A percentile compares a stretch with the other conserved stretches of the same genome.
phyloP scores from a whole-genome alignment of 2,888 invertebrate species.

The Pandemis cinnamomeana region DNA sequence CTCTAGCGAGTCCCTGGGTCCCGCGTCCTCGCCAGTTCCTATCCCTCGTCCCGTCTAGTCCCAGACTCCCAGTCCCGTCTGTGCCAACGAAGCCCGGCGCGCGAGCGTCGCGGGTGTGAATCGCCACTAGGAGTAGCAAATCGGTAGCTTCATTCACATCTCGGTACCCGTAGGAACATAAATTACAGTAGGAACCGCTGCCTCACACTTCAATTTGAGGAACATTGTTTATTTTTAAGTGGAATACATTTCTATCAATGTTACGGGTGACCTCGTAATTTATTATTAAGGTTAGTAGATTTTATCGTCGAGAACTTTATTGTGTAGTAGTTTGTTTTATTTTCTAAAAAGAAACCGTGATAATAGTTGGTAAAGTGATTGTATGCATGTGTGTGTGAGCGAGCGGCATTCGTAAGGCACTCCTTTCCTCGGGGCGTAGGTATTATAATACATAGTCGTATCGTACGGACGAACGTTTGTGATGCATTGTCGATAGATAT shows the following conservation, averaged over 20 bases:
- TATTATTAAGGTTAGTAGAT: slow-evolving; percentile 82
- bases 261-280: slow-evolving; percentile 77
- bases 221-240: slow-evolving; percentile 70
- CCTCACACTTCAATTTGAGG: slow-evolving; percentile 62
- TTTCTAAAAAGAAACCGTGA: slow-evolving; percentile 81
- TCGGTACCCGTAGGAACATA: slow-evolving; percentile 62
- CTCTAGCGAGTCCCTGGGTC: slow-evolving; percentile 18
- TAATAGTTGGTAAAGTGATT: slow-evolving; percentile 82
- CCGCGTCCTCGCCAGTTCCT: slow-evolving; percentile 59
- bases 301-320: slow-evolving; percentile 74
- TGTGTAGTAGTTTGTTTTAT: slow-evolving; percentile 70
- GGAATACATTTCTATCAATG: slow-evolving; percentile 70
- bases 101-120: slow-evolving; percentile 53
- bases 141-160: slow-evolving; percentile 50
- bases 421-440: slow-evolving; percentile 76
- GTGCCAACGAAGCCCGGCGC: slow-evolving; percentile 79
- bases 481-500: slow-evolving; percentile 70
- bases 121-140: slow-evolving; percentile 37
- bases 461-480: slow-evolving; percentile 65
- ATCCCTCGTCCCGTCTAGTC: slow-evolving; percentile 80
- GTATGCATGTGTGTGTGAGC: slow-evolving; percentile 70
- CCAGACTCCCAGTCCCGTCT: slow-evolving; percentile 77
- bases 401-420: slow-evolving; percentile 78
- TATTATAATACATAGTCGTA: slow-evolving; percentile 51
- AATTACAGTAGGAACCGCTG: slow-evolving; percentile 58